These are phyloP conservation scores for Sminthopsis crassicaudata DNA, from an alignment of 2,113 vertebrate genomes.

Conservation along the genomic window DNA sequence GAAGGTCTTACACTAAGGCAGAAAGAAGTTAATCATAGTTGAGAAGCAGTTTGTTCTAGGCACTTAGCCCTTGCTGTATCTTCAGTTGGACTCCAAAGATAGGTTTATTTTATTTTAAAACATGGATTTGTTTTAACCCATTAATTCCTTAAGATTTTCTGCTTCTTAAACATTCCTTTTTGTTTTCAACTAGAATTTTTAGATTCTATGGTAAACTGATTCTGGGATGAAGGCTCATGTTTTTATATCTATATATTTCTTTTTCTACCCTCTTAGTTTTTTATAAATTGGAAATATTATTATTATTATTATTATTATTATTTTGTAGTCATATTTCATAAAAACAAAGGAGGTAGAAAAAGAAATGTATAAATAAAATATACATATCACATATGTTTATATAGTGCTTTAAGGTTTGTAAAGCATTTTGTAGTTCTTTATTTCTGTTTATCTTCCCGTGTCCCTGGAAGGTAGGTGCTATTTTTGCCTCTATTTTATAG, in stretches of 20 bases:
- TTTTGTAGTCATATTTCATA: no score
- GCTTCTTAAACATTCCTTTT: background rate
- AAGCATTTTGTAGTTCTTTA: background rate
- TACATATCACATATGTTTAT: background rate
- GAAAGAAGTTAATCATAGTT: background rate
- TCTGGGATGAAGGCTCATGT: background rate
- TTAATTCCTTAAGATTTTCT: background rate
- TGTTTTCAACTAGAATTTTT: background rate
- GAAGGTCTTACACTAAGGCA: background rate
- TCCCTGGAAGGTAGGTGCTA: no score
- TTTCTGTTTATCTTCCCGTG: background rate
- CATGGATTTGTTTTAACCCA: background rate
- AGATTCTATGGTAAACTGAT: background rate
- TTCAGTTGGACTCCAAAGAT: background rate
- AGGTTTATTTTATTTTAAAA: background rate
- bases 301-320: no score
- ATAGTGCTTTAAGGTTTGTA: background rate
- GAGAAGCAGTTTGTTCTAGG: background rate
- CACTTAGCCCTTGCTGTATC: background rate
- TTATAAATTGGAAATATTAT: no score
- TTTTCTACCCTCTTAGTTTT: background rate
- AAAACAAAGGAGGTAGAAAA: no score
- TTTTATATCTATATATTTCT: background rate
- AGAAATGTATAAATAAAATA: no score
- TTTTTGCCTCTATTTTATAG: no score